These are phyloP conservation scores for Drosophila paulistorum DNA, from an alignment of 1,140 invertebrate species.

Conservation along the genomic window DNA sequence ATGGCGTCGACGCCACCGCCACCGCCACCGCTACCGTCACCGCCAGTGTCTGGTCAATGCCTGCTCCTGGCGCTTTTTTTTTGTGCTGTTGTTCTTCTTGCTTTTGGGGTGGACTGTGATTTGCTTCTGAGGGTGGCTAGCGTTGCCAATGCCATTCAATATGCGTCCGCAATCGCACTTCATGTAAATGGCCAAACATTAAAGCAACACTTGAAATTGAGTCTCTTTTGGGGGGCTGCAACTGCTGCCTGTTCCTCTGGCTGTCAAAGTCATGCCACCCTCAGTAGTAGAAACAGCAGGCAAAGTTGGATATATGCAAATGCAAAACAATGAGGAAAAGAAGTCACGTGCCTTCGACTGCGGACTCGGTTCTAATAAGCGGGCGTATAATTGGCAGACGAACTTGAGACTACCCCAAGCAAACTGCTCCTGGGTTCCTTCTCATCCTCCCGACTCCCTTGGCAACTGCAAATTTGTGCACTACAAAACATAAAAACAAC, in stretches of 20 bases:
- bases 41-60: constrained; percentile 37
- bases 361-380: constrained; percentile 64
- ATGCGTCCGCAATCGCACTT: constrained; percentile 32
- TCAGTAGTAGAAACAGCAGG: neutral
- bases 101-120: constrained; percentile 42
- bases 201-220: constrained; percentile 55
- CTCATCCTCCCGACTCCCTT: constrained; percentile 31
- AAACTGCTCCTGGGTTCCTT: neutral
- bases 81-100: no score
- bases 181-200: constrained; percentile 65
- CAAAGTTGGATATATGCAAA: constrained; percentile 46
- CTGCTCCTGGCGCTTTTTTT: constrained; percentile 25
- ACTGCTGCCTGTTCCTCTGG: constrained; percentile 51
- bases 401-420: constrained; percentile 78
- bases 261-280: constrained; percentile 60
- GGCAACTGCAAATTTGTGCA: constrained; percentile 53
- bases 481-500: constrained; percentile 42
- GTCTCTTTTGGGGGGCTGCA: constrained; percentile 15
- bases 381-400: constrained; percentile 79
- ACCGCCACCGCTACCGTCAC: constrained; percentile 9
- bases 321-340: constrained; percentile 76
- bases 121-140: constrained; percentile 38
- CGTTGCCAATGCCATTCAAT: constrained; percentile 4
- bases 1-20: neutral
- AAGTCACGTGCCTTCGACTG: constrained; percentile 66